Percentiles rank a stretch among this genome's conserved stretches.
phyloP scores from a whole-genome alignment of 2,113 vertebrate species.

The Gymnocephalus cernua region DNA sequence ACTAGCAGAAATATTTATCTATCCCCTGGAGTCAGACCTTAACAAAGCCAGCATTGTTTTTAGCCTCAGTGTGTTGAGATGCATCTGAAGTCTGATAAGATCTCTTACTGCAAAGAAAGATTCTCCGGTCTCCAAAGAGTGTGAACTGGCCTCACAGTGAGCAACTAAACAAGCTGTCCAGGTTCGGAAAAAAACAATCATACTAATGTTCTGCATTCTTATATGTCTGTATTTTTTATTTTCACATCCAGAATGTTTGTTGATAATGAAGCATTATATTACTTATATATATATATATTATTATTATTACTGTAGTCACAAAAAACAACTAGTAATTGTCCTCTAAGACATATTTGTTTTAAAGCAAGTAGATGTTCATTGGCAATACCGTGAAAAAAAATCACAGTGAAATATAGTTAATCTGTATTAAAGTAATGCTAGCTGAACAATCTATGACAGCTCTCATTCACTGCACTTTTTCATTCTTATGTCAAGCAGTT shows the following conservation, averaged over 20 bases:
- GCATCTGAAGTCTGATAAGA: not conserved
- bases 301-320: not conserved
- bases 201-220: not conserved
- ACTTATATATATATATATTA: too few species aligned
- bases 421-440: not conserved
- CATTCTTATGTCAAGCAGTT: conserved; percentile 22
- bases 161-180: not conserved
- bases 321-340: not conserved
- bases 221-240: not conserved
- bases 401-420: not conserved
- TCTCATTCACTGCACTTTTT: not conserved
- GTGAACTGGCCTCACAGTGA: not conserved
- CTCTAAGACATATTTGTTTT: not conserved
- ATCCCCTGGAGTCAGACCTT: not conserved
- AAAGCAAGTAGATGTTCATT: not conserved
- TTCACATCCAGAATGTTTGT: not conserved
- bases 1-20: not conserved
- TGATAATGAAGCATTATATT: not conserved
- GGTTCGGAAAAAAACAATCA: not conserved
- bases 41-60: not conserved
- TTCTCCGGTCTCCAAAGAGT: not conserved
- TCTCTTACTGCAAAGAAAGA: not conserved
- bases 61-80: not conserved
- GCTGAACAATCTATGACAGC: not conserved
- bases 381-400: not conserved